Base-by-base conservation (phyloP, 2,888 invertebrate genomes). In the Charanyca ferruginea region DNA sequence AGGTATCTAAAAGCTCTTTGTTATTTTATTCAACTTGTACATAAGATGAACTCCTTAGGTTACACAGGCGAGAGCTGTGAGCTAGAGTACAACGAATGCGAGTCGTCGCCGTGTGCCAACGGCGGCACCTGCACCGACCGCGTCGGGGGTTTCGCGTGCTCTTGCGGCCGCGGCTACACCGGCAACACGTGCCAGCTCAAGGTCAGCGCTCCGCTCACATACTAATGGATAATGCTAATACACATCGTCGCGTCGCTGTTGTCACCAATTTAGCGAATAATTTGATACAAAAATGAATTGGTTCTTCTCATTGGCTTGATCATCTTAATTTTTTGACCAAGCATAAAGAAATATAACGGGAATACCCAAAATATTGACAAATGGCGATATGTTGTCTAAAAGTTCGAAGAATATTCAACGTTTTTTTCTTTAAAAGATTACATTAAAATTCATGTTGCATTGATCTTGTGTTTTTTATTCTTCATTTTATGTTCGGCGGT, bases 41-140 rank as follows among this genome's bases (percentile, higher is more conserved):
- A 8, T 8, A 2, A 18, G n/a, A 6, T 42, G 18, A 20, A 18
- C 7, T 38, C 11, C 9, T 62, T 87, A 97, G 97, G 97, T 38
- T 97, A 97, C 89, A 97, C 97, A 3, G 97, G 98, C 20, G 96
- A 96, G 72, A 96, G 96, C 77, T 98, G 98, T 87, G 97, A 97
- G 87, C 94, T 97, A 86, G 97, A 97, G 87, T 97, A 97, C 93
- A 97, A 97, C 90, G 97, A 97, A 91, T 98, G 98, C 88, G 97
- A 97, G 88, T 97, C 97, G 75, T 97, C 97, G 67, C 97, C 97
- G 48, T 98, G 97, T 89, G 95, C 96, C 65, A 97, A 97, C 90
- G 97, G 97, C 49, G 97, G 97, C 77, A 97, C 97, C 48, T 98
- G 97, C 93, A 97, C 96, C 66, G 97, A 97, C 93, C 96, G 96